Base-by-base conservation (phyloP, 2,888 invertebrate species). In the Noctua janthina region DNA sequence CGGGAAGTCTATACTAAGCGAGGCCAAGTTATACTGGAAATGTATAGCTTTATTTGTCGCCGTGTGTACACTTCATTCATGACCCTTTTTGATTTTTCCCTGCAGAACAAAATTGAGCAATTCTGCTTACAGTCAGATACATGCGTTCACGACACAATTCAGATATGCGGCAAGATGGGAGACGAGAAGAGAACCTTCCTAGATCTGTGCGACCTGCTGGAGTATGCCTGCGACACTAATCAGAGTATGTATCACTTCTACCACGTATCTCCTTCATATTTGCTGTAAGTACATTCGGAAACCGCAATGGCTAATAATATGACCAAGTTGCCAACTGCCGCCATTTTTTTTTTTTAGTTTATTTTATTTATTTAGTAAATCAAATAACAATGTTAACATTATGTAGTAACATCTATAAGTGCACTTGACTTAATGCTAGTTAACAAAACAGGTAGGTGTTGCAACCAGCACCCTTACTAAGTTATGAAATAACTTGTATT, bases 81-180 rank as follows among this genome's bases (percentile, higher is more conserved):
- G 43, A 39, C 7, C 7, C 2, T n/a, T 0, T 23, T 49, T 23
- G 0, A 2, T n/a, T 72, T 67, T 23, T 69, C 15, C 82, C 93
- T 91, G 1, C 90, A 96, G 96, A 95, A 92, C 73, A 95, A 93
- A 92, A 81, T 95, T 29, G 96, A 96, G 0, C 95, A 95, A 74
- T 94, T 90, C 83, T 96, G 96, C 81, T 39, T 81, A 3, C 79
- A 94, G 51, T 94, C 96, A 0, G 96, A 96, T 11, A 86, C 92
- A 0, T 96, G 96, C 76, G 91, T 96, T 1, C 96, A 96, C 84
- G 96, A 96, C 83, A 96, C 96, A 0, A 94, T 96, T 62, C 93
- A 94, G 0, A 90, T 96, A 5, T 96, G 96, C 72, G 96, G 96
- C 0, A 91, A 87, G 51, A 95, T 94, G 93, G 95, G 94, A 0